Conservation (phyloP, 1,140 invertebrate genomes). For the Drosophila dunni region DNA sequence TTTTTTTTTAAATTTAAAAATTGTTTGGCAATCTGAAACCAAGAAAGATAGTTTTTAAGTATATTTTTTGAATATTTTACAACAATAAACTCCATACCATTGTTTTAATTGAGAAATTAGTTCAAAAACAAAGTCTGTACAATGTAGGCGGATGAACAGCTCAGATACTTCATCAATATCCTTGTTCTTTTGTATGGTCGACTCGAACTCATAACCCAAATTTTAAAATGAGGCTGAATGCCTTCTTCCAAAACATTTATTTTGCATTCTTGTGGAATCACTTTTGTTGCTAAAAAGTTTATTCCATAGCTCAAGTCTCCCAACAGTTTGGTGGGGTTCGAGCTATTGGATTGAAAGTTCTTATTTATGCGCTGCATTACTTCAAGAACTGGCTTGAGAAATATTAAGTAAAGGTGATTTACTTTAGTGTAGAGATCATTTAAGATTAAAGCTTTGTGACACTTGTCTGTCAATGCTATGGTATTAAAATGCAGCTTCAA, state of each 20-base stretch:
- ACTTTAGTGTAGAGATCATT: neutral
- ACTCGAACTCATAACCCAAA: neutral
- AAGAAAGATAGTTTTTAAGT: too few relatives aligned
- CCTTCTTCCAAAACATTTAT: too few relatives aligned
- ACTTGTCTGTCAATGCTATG: conserved; percentile 4
- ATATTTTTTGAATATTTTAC: too few relatives aligned
- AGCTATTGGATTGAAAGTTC: conserved; percentile 17
- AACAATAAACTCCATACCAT: too few relatives aligned
- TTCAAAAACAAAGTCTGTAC: neutral
- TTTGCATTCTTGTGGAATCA: too few relatives aligned
- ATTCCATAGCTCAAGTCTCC: conserved; percentile 9
- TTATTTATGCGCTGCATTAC: conserved; percentile 8
- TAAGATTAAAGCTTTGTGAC: conserved; percentile 25
- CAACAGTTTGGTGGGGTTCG: conserved; percentile 12
- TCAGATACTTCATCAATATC: neutral
- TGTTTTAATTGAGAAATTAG: neutral
- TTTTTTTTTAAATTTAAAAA: too few relatives aligned
- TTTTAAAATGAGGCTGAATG: neutral
- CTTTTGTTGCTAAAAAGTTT: conserved; percentile 6
- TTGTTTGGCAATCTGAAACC: conserved; percentile 27
- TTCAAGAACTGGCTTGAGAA: conserved; percentile 5
- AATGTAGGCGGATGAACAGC: neutral
- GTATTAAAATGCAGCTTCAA: conserved; percentile 3
- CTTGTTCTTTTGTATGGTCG: neutral
- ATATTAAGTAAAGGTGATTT: conserved; percentile 11